Evolutionary conservation across 1,140 invertebrate genomes (phyloP), one percentile per base, ranked within the genome.

Genomic region (Brachionus manjavacas): DNA sequence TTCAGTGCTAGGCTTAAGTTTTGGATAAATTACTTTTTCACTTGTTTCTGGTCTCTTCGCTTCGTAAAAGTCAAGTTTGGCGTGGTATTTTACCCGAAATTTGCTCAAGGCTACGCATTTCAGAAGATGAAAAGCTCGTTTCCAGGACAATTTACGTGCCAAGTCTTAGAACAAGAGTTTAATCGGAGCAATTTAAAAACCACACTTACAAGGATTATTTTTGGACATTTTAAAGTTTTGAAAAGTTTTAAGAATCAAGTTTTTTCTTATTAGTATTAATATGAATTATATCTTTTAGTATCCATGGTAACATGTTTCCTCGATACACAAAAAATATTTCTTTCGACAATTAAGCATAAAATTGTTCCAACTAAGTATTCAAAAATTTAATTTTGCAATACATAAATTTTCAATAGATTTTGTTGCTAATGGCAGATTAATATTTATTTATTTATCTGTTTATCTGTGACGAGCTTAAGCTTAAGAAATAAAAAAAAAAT

Each of bases 71-170:
- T 74, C 35, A 11, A 74, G 14, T 41, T 76, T 49, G 14, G 46
- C 41, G 25, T 49, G 41, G 14, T 49, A 49, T 49, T 76, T 76
- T 23, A 76, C 0, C 0, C 43, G 41, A 76, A 76, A 76, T 49
- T 52, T 76, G 52, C 14, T 31, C 11, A 76, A 49, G 12, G 72
- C 72, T 31, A 76, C 72, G 25, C 72, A 76, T 76, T 76, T 76
- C 20, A 76, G 25, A 25, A 76, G 43, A 76, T 76, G 72, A 49
- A 76, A 76, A 12, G 72, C 72, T 23, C 72, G 39, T 52, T 76
- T 49, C 72, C 72, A 76, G 0, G 72, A 76, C 16, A 41, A 8
- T 41, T 72, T 72, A 16, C 2, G 1, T 16, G 14, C 20, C 8
- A 41, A 41, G 9, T 35, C 68, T 39, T 20, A 72, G 23, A 41